These are phyloP conservation scores for Ataeniobius toweri DNA, from an alignment of 2,797 vertebrate genomes.

Conservation along the genomic window DNA sequence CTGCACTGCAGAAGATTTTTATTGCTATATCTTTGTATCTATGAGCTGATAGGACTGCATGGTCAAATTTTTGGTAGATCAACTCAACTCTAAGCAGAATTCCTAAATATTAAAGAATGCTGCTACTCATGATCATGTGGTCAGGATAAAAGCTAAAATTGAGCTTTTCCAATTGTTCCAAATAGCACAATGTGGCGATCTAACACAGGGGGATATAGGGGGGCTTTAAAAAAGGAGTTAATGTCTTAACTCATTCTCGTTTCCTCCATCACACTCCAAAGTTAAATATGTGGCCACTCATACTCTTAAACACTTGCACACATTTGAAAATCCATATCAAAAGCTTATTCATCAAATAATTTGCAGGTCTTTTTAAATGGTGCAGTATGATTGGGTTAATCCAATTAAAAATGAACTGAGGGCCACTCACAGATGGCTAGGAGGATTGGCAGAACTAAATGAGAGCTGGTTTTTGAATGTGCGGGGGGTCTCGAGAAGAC, in stretches of 20 bases:
- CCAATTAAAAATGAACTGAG: conserved; percentile 73
- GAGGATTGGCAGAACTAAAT: conserved; percentile 50
- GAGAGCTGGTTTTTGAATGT: conserved; percentile 38
- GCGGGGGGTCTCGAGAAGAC: conserved; percentile 54
- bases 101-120: conserved; percentile 32
- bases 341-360: conserved; percentile 67
- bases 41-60: neutral
- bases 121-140: conserved; percentile 35
- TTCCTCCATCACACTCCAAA: conserved; percentile 51
- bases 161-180: conserved; percentile 55
- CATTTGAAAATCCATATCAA: conserved; percentile 67
- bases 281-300: conserved; percentile 7
- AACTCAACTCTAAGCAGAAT: conserved; percentile 13
- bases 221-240: conserved; percentile 71
- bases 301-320: conserved; percentile 20
- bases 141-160: conserved; percentile 42
- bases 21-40: neutral
- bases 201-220: conserved; percentile 43
- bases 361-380: conserved; percentile 65
- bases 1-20: neutral
- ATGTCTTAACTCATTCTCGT: conserved; percentile 64
- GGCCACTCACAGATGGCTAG: conserved; percentile 60
- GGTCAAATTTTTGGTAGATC: conserved; percentile 17
- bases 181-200: conserved; percentile 55
- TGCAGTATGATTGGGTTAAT: conserved; percentile 69